phyloP scores from a whole-genome alignment of 2,888 invertebrate species.

The Marronus borbonicus region DNA sequence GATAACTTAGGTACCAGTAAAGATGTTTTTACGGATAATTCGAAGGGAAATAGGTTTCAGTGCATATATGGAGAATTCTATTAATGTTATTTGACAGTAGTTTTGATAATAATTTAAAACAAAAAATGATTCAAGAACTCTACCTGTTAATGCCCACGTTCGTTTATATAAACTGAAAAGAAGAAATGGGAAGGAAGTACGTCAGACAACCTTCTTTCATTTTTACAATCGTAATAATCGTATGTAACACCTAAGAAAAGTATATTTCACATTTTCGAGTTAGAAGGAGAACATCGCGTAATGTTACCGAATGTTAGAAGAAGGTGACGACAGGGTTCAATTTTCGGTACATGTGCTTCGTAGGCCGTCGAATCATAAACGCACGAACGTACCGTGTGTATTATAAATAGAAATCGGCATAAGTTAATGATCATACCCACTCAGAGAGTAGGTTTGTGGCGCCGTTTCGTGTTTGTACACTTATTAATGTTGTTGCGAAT shows the following conservation, averaged over 20 bases:
- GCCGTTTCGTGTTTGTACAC: constrained; percentile 62
- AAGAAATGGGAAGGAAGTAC: too few species aligned
- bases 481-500: constrained; percentile 53
- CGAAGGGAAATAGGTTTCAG: too few species aligned
- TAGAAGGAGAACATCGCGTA: neutral
- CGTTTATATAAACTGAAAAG: too few species aligned
- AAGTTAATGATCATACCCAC: constrained; percentile 60
- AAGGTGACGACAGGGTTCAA: constrained; percentile 25
- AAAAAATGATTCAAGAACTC: too few species aligned
- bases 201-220: neutral
- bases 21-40: too few species aligned
- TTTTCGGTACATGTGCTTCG: constrained; percentile 53
- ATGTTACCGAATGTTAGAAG: neutral
- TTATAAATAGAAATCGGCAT: constrained; percentile 59
- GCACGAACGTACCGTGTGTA: constrained; percentile 17
- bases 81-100: too few species aligned
- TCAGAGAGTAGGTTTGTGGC: constrained; percentile 62
- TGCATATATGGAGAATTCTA: too few species aligned
- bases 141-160: too few species aligned
- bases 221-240: neutral
- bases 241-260: neutral
- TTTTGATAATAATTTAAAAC: too few species aligned
- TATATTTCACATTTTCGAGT: neutral
- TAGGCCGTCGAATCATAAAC: constrained; percentile 57
- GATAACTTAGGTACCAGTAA: too few species aligned